Percentiles rank a stretch among this genome's conserved stretches.
Conservation (phyloP, 2,113 vertebrate species). For the Oncorhynchus tshawytscha region DNA sequence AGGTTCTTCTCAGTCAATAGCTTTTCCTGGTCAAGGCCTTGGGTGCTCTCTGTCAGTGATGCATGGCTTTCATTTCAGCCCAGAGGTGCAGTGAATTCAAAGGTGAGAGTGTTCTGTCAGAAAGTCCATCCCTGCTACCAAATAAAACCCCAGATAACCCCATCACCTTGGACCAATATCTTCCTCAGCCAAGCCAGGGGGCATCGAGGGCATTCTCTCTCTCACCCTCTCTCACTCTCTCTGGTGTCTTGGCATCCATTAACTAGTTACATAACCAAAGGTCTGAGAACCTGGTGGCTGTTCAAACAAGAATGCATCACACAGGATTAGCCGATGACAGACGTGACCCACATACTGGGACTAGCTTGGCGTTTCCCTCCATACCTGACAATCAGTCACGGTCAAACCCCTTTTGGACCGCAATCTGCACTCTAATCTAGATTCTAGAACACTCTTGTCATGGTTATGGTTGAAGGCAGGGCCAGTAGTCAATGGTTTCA, state of each 20-base stretch:
- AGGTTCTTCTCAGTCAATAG: too few species aligned
- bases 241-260: conserved; percentile 43
- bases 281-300: conserved; percentile 69
- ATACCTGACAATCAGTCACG: not conserved
- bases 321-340: conserved; percentile 52
- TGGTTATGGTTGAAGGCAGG: conserved; percentile 27
- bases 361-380: not conserved
- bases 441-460: conserved; percentile 13
- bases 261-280: conserved; percentile 49
- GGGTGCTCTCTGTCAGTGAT: not conserved
- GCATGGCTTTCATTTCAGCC: not conserved
- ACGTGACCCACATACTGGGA: conserved; percentile 55
- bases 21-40: too few species aligned
- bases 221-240: not conserved
- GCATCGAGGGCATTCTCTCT: not conserved
- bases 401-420: not conserved
- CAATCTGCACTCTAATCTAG: not conserved
- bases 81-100: not conserved
- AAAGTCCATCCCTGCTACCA: not conserved
- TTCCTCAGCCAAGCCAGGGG: not conserved
- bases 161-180: not conserved
- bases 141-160: not conserved
- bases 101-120: not conserved
- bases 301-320: conserved; percentile 65
- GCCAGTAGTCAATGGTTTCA: conserved; percentile 29